Conservation (phyloP, 2,113 vertebrate genomes). For the Rhinopithecus roxellana region DNA sequence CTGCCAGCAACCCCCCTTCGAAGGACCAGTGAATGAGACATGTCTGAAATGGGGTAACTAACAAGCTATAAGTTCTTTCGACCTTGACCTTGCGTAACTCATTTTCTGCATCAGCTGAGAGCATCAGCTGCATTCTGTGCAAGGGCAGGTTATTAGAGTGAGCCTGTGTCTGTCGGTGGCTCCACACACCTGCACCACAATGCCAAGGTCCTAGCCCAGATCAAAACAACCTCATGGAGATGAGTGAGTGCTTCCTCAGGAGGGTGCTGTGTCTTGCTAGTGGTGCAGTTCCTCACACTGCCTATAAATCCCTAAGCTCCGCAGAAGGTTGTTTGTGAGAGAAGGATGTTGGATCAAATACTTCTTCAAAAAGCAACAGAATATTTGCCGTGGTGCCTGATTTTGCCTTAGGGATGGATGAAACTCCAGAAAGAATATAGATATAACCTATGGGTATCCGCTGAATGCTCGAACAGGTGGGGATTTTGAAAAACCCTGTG, state of each 20-base stretch:
- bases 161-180: rapidly evolving
- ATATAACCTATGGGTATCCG: rapidly evolving
- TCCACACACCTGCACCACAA: no score
- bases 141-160: background rate
- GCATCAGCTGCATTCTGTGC: background rate
- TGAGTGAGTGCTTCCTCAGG: no score
- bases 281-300: background rate
- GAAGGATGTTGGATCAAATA: rapidly evolving
- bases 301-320: background rate
- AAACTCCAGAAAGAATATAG: background rate
- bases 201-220: background rate
- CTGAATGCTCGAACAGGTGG: background rate
- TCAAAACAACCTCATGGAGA: no score
- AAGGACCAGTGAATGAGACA: no score
- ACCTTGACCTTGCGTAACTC: background rate
- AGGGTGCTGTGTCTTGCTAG: rapidly evolving
- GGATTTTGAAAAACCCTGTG: background rate
- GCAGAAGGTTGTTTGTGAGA: no score
- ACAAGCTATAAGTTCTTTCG: background rate
- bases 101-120: background rate
- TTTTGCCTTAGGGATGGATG: background rate
- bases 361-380: background rate
- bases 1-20: no score
- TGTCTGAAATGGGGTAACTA: background rate
- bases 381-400: no score